Conservation (phyloP, 2,888 invertebrate species). For the Carterocephalus palaemon region DNA sequence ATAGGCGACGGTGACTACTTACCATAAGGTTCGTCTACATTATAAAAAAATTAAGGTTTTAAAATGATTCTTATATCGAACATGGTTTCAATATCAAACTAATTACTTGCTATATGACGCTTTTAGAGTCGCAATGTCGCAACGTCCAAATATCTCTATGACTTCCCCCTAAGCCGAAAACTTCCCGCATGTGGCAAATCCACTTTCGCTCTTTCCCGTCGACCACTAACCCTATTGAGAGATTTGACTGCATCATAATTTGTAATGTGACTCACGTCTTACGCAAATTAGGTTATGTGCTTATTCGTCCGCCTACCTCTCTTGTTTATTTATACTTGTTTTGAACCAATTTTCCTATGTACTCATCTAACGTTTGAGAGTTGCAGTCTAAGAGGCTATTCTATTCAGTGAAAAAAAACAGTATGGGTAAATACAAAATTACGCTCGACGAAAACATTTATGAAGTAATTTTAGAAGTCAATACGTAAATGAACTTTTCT, state of each 20-base stretch:
- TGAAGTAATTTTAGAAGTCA: no score
- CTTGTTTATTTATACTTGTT: constrained; percentile 26
- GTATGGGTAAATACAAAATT: no score
- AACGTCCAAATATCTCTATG: constrained; percentile 20
- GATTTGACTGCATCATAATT: constrained; percentile 32
- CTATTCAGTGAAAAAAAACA: no score
- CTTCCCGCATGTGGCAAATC: constrained; percentile 45
- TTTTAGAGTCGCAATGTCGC: background rate
- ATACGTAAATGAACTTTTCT: no score
- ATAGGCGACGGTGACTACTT: no score
- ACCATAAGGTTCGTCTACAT: no score
- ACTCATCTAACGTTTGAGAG: no score
- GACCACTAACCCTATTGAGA: constrained; percentile 42
- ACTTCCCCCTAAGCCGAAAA: constrained; percentile 38
- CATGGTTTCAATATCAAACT: background rate
- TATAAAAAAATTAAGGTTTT: no score
- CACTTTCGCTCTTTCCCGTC: constrained; percentile 58
- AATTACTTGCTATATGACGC: background rate
- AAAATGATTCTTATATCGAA: background rate
- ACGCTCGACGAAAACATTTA: no score
- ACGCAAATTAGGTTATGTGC: constrained; percentile 27
- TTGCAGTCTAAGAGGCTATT: no score
- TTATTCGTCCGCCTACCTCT: constrained; percentile 31
- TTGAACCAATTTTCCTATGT: no score
- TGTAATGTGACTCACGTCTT: constrained; percentile 33